These are phyloP conservation scores for Drosophila truncata DNA, from an alignment of 1,140 invertebrate species.

Conservation along the genomic window DNA sequence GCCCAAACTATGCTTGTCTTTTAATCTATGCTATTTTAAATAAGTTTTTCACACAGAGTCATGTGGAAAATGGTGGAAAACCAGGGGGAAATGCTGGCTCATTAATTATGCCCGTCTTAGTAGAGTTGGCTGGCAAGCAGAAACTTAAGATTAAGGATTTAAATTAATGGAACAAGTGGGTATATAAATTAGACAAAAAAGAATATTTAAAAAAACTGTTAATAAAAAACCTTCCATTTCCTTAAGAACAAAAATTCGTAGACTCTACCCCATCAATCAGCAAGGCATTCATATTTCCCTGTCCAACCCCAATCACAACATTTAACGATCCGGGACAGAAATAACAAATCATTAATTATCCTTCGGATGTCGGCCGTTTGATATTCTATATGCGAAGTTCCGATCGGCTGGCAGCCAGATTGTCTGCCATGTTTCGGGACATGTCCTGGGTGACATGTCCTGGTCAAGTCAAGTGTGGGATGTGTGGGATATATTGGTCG, in stretches of 20 bases:
- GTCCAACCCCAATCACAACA: slow-evolving; percentile 40
- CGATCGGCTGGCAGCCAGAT: slow-evolving; percentile 56
- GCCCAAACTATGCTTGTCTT: slow-evolving; percentile 67
- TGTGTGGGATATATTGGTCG: slow-evolving; percentile 50
- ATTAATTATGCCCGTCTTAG: slow-evolving; percentile 72
- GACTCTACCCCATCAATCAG: slow-evolving; percentile 27
- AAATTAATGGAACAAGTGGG: too few relatives aligned
- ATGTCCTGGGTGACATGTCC: slow-evolving; percentile 14
- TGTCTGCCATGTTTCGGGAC: slow-evolving; percentile 30
- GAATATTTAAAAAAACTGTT: too few relatives aligned
- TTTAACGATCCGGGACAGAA: slow-evolving; percentile 34
- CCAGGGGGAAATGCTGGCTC: slow-evolving; percentile 14
- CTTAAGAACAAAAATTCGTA: background rate
- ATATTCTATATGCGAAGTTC: slow-evolving; percentile 74
- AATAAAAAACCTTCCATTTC: too few relatives aligned
- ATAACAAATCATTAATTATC: slow-evolving; percentile 67
- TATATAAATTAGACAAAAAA: too few relatives aligned
- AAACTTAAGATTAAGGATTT: slow-evolving; percentile 30
- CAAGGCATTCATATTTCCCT: background rate
- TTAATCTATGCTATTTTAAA: slow-evolving; percentile 80
- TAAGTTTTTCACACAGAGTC: slow-evolving; percentile 50
- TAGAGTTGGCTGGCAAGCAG: slow-evolving; percentile 6
- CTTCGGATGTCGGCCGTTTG: slow-evolving; percentile 47
- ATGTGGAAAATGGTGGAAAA: slow-evolving; percentile 15
- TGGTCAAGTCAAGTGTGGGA: slow-evolving; percentile 66